Evolutionary conservation across 2,888 invertebrate species (phyloP).

Genomic region (Erebia palarica): DNA sequence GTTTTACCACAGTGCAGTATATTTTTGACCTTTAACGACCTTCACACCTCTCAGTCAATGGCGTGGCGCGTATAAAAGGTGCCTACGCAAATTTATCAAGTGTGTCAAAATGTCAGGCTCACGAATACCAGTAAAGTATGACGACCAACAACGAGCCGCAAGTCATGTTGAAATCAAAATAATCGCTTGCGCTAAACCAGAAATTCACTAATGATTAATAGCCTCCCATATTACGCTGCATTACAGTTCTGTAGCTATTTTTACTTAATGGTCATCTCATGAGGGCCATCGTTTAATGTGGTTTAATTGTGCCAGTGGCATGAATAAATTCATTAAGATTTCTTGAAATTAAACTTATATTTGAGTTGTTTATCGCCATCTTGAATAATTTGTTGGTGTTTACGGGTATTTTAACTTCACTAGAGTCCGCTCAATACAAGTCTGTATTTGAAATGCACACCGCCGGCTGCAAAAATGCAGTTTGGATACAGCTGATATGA

Average conservation of each 20-base stretch:
- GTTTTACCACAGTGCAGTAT: not conserved
- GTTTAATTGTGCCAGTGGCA: not conserved
- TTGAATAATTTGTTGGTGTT: too few species aligned
- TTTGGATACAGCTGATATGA: too few species aligned
- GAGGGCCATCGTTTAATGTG: not conserved
- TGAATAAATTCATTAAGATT: too few species aligned
- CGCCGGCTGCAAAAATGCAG: too few species aligned
- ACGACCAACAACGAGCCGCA: not conserved
- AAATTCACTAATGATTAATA: not conserved
- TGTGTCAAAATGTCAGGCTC: conserved; percentile 45
- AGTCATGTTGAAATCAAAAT: conserved; percentile 37
- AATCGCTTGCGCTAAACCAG: conserved; percentile 30
- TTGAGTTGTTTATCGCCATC: too few species aligned
- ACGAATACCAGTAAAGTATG: conserved; percentile 21
- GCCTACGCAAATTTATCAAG: conserved; percentile 40
- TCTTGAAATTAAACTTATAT: too few species aligned
- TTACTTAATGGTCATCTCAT: not conserved
- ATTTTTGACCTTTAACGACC: conserved; percentile 19
- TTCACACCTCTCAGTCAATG: conserved; percentile 24
- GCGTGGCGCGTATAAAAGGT: conserved; percentile 27
- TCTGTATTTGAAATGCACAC: too few species aligned
- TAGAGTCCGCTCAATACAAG: too few species aligned
- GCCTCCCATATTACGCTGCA: not conserved
- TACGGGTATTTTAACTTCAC: too few species aligned
- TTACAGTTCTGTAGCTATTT: conserved; percentile 1